These are phyloP conservation scores for Leptura quadrifasciata DNA, from an alignment of 2,888 invertebrate species.

Conservation along the genomic window DNA sequence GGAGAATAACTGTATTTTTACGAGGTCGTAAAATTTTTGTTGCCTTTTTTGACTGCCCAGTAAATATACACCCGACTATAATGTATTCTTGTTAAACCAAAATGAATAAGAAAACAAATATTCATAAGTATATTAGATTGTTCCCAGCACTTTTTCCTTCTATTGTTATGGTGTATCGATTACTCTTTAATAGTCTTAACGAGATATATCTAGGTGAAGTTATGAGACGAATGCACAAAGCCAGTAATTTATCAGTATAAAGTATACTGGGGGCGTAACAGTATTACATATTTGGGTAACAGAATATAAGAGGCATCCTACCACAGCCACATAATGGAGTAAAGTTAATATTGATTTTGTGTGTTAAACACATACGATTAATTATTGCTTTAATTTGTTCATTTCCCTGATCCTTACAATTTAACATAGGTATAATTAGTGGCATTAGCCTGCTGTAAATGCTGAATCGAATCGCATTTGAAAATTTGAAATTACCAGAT, in stretches of 20 bases:
- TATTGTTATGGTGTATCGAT: background rate
- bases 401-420: background rate
- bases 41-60: too few species aligned
- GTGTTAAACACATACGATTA: constrained; percentile 1
- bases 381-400: constrained; percentile 7
- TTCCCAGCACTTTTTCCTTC: too few species aligned
- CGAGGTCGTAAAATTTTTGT: too few species aligned
- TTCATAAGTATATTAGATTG: too few species aligned
- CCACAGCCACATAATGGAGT: background rate
- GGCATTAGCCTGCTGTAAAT: background rate
- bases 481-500: background rate
- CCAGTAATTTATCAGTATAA: background rate
- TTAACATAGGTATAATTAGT: background rate
- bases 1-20: too few species aligned
- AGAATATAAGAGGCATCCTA: background rate
- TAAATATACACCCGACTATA: too few species aligned
- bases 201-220: background rate
- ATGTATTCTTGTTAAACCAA: too few species aligned
- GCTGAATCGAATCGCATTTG: background rate
- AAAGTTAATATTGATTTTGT: constrained; percentile 7
- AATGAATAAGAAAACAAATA: too few species aligned
- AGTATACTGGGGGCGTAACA: background rate
- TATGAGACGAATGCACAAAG: background rate
- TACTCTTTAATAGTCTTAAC: background rate
- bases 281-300: background rate